These are phyloP conservation scores for Ochotona curzoniae DNA, from an alignment of 2,113 vertebrate genomes.

Conservation along the genomic window DNA sequence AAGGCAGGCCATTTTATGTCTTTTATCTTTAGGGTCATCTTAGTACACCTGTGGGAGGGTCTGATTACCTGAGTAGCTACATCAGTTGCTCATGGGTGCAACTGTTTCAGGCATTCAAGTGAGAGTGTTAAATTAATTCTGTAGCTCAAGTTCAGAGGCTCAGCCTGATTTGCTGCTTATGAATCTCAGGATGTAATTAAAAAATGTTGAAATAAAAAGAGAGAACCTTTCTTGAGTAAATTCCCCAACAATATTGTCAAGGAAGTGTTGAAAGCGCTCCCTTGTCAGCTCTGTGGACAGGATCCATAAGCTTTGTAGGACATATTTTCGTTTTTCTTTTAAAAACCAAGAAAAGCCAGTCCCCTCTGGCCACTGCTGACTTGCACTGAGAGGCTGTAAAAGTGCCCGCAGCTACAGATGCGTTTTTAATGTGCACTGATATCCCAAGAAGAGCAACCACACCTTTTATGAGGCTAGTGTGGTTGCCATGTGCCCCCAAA, in stretches of 20 bases:
- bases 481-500: neutral
- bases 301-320: neutral
- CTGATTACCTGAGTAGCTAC: conserved; percentile 22
- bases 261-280: neutral
- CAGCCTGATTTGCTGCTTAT: conserved; percentile 10
- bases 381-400: conserved; percentile 50
- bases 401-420: neutral
- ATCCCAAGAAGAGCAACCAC: neutral
- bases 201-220: neutral
- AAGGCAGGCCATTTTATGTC: neutral
- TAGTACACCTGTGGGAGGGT: conserved; percentile 24
- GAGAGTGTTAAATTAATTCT: conserved; percentile 42
- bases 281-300: neutral
- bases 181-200: conserved; percentile 12
- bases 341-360: conserved; percentile 59
- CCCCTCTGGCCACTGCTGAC: conserved; percentile 13
- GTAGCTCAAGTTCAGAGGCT: conserved; percentile 25
- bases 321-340: conserved; percentile 8
- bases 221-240: neutral
- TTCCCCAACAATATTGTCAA: neutral
- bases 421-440: neutral
- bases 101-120: neutral
- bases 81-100: neutral
- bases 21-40: neutral
- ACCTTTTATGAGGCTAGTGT: conserved; percentile 11